Evolutionary conservation across 2,888 invertebrate species (phyloP).

Genomic region (Acleris sparsana): DNA sequence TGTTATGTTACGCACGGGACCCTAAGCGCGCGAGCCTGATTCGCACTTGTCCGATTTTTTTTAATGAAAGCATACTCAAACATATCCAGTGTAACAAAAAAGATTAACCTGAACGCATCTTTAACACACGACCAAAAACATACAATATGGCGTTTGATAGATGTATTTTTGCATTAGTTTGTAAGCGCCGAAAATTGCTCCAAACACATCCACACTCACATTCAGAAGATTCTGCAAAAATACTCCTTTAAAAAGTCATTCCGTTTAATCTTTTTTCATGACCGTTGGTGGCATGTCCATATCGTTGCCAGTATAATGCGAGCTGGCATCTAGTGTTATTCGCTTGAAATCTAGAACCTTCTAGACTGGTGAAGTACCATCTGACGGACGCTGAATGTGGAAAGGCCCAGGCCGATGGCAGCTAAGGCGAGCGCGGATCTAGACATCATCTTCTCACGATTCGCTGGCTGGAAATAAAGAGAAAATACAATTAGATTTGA

Average conservation of each 20-base stretch:
- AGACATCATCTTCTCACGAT: constrained; percentile 82
- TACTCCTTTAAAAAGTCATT: constrained; percentile 16
- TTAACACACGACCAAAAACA: constrained; percentile 29
- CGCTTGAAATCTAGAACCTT: constrained; percentile 57
- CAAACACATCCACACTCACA: constrained; percentile 3
- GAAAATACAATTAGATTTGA: constrained; percentile 31
- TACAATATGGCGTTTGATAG: constrained; percentile 11
- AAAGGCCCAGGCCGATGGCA: constrained; percentile 83
- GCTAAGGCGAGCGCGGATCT: constrained; percentile 84
- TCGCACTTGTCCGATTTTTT: constrained; percentile 21
- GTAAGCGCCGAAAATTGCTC: not conserved
- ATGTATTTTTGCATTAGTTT: constrained; percentile 15
- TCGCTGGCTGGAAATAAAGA: constrained; percentile 70
- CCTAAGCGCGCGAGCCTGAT: too few relatives aligned
- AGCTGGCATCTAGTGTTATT: constrained; percentile 8
- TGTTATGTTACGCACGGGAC: too few relatives aligned
- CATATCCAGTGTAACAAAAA: constrained; percentile 24
- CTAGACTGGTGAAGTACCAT: constrained; percentile 79
- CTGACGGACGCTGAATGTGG: constrained; percentile 86
- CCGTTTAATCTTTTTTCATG: constrained; percentile 34
- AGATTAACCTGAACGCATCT: constrained; percentile 32
- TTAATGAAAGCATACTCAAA: constrained; percentile 18
- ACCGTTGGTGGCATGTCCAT: constrained; percentile 1
- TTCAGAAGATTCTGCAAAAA: constrained; percentile 11
- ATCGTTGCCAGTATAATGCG: constrained; percentile 16